These are phyloP conservation scores for Myopa testacea DNA, from an alignment of 2,888 invertebrate species.

Conservation along the genomic window DNA sequence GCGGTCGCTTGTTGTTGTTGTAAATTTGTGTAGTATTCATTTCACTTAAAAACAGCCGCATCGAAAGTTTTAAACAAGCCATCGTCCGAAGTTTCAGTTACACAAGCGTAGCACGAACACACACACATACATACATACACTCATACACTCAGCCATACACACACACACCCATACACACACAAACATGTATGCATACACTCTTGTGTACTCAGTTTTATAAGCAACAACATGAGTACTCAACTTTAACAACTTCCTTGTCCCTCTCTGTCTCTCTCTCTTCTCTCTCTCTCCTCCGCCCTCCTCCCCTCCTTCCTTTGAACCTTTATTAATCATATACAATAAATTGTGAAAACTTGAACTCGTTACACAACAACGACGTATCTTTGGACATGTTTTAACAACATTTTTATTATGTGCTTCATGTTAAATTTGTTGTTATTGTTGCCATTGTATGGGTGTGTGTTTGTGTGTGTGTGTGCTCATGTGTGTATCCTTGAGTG, in stretches of 20 bases:
- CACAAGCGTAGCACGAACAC: too few species aligned
- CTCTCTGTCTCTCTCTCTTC: too few species aligned
- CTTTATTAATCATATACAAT: slow-evolving; percentile 18
- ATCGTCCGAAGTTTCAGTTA: background rate
- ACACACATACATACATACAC: too few species aligned
- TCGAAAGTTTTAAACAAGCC: too few species aligned
- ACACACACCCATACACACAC: background rate
- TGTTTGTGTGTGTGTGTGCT: slow-evolving; percentile 1
- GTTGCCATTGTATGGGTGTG: background rate
- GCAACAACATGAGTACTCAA: too few species aligned
- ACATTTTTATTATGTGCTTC: slow-evolving; percentile 29
- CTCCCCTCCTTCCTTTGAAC: background rate
- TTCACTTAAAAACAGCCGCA: too few species aligned
- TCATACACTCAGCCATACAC: too few species aligned
- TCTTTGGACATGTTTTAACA: slow-evolving; percentile 29
- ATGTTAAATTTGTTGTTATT: background rate
- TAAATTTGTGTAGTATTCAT: too few species aligned
- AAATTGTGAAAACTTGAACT: slow-evolving; percentile 17
- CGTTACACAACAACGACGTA: background rate
- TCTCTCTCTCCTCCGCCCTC: background rate
- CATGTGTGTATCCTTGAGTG: background rate
- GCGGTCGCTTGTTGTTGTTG: too few species aligned
- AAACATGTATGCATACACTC: too few species aligned
- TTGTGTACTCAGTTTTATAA: too few species aligned
- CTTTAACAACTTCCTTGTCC: too few species aligned